Percentiles rank a stretch among this genome's conserved stretches.
Conservation (phyloP, 2,797 vertebrate species). For the Lepilemur septentrionalis region DNA sequence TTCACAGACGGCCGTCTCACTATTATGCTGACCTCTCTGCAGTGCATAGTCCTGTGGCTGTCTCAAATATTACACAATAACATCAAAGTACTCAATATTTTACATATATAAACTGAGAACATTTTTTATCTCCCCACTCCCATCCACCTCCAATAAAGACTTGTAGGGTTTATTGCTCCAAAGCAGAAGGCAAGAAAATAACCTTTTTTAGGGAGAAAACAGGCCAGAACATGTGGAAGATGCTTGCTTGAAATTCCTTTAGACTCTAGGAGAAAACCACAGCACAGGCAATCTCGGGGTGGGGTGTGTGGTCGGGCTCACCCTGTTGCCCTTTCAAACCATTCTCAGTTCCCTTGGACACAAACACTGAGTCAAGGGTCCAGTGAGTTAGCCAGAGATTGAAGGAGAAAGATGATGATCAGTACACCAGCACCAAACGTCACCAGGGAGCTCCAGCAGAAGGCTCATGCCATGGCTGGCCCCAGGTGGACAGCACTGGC, state of each 20-base stretch:
- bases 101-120: not conserved
- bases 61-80: not conserved
- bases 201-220: not conserved
- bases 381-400: not conserved
- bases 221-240: not conserved
- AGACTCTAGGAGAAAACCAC: not conserved
- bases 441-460: not conserved
- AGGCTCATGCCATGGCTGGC: accelerated
- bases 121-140: not conserved
- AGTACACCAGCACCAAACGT: not conserved
- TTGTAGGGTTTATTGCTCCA: not conserved
- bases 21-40: not conserved
- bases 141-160: not conserved
- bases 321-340: not conserved
- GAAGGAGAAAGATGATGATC: not conserved
- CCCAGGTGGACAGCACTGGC: not conserved
- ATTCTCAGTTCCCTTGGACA: not conserved
- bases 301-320: accelerated
- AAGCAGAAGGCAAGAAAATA: not conserved
- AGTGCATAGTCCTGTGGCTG: not conserved
- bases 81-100: not conserved
- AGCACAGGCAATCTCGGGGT: not conserved
- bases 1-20: not conserved
- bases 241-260: not conserved
- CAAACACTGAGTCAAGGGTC: not conserved